Evolutionary conservation across 23 tunicate species (phyloP).

Genomic region (Halocynthia aurantium): DNA sequence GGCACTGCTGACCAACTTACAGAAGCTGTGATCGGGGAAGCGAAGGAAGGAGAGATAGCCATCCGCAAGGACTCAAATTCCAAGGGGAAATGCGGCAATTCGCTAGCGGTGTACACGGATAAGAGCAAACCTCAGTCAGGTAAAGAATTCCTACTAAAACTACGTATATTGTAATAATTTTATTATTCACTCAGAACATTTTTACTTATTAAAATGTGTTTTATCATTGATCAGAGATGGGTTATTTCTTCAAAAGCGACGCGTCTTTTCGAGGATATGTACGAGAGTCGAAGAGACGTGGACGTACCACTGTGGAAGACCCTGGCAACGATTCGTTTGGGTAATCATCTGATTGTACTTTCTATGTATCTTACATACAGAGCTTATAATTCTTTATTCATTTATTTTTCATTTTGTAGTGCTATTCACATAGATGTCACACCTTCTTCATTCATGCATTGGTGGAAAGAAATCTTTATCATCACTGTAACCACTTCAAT

Average conservation of each 20-base stretch:
- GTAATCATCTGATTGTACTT: conserved; percentile 1
- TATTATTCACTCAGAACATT: not conserved
- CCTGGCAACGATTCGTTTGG: conserved; percentile 16
- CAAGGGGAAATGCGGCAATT: conserved; percentile 11
- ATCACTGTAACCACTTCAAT: conserved; percentile 31
- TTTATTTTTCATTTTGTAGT: conserved; percentile 1
- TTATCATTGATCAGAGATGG: conserved; percentile 2
- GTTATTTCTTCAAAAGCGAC: conserved; percentile 56
- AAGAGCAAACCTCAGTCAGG: no score
- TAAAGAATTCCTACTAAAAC: no score
- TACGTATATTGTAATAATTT: not conserved
- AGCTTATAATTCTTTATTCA: not conserved
- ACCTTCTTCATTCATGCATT: conserved; percentile 40
- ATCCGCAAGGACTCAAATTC: not conserved
- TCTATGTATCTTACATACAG: no score
- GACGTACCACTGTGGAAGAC: conserved; percentile 27
- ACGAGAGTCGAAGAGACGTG: conserved; percentile 17
- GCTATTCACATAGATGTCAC: conserved; percentile 24
- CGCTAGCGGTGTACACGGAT: not conserved
- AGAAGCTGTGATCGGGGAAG: conserved; percentile 10
- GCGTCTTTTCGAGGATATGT: conserved; percentile 28
- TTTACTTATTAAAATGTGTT: not conserved
- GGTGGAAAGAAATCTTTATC: conserved; percentile 40
- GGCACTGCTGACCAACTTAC: conserved; percentile 33
- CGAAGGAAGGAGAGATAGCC: not conserved